Percentiles rank a stretch among this genome's conserved stretches.
Evolutionary conservation across 2,888 invertebrate species (phyloP).

Genomic region (Sycophila texana): DNA sequence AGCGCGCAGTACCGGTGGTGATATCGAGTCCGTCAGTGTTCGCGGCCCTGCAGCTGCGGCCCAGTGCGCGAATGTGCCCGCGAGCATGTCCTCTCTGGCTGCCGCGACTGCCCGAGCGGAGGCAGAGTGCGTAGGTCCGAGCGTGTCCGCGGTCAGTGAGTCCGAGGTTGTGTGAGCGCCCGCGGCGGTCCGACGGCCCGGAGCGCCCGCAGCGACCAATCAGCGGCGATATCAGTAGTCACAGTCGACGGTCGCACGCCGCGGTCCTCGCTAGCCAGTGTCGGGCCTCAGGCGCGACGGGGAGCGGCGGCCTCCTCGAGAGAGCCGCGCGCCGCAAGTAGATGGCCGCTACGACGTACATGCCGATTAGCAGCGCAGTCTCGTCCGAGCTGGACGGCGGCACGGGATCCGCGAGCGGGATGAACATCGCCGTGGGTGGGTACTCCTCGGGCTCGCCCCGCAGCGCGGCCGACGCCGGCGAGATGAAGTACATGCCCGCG

Average conservation of each 20-base stretch:
- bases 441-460: slow-evolving; percentile 90
- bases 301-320: neutral
- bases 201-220: too few species aligned
- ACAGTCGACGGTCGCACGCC: too few species aligned
- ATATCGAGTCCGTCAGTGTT: neutral
- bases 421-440: slow-evolving; percentile 84
- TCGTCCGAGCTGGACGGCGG: slow-evolving; percentile 86
- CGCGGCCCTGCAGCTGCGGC: neutral
- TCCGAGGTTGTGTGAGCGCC: slow-evolving; percentile 2
- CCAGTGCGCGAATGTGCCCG: slow-evolving; percentile 5
- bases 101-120: neutral
- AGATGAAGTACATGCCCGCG: slow-evolving; percentile 94
- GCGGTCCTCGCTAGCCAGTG: neutral
- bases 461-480: slow-evolving; percentile 90
- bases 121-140: slow-evolving; percentile 14
- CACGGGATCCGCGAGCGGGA: slow-evolving; percentile 81
- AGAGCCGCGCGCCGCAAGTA: slow-evolving; percentile 61
- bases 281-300: neutral
- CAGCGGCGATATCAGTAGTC: too few species aligned
- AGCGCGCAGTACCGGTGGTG: neutral
- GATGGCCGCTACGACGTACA: slow-evolving; percentile 98
- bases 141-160: slow-evolving; percentile 1
- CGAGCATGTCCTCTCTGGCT: slow-evolving; percentile 9
- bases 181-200: neutral
- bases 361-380: slow-evolving; percentile 85